Evolutionary conservation across 2,797 vertebrate genomes (phyloP).

Genomic region (Natrix natrix): DNA sequence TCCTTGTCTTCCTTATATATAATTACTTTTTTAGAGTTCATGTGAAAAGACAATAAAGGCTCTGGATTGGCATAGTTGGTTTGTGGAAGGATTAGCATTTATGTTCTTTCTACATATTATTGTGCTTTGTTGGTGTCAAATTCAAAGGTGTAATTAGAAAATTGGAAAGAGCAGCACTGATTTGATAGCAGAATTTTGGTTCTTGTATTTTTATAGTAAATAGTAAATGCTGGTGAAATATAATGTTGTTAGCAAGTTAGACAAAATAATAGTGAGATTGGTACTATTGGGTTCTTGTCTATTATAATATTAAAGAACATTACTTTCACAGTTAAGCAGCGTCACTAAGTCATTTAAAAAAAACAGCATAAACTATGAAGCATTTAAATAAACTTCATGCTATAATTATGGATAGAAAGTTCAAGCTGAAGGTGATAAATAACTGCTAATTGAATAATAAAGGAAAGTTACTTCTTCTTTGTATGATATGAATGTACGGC

Average conservation of each 20-base stretch:
- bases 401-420: not conserved
- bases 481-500: not conserved
- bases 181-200: not conserved
- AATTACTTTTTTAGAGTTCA: not conserved
- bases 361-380: not conserved
- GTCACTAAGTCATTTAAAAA: not conserved
- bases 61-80: not conserved
- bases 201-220: not conserved
- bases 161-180: not conserved
- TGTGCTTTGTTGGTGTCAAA: not conserved
- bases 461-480: not conserved
- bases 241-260: not conserved
- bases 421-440: not conserved
- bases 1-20: not conserved
- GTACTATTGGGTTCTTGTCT: not conserved
- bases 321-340: not conserved
- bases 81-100: not conserved
- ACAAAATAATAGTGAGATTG: not conserved
- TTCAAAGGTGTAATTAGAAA: not conserved
- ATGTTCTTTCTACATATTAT: not conserved
- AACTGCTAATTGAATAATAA: not conserved
- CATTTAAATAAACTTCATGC: not conserved
- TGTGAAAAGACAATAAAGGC: not conserved
- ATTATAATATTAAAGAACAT: not conserved
- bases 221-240: not conserved